A percentile compares a stretch with the other conserved stretches of the same genome.
Evolutionary conservation across 2,113 vertebrate species (phyloP).

Genomic region (Hiodon alosoides): DNA sequence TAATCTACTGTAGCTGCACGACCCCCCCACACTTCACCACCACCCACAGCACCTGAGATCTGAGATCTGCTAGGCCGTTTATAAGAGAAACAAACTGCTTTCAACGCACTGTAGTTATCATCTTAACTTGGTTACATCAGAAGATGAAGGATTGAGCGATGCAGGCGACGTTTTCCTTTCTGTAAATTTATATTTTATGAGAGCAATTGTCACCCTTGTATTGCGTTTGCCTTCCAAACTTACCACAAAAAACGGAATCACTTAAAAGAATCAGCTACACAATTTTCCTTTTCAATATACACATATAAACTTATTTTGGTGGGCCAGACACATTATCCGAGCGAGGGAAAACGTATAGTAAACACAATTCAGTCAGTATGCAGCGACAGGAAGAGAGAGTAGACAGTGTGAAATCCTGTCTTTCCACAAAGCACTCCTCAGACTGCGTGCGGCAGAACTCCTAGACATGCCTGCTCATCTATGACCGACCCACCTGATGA

Average conservation of each 20-base stretch:
- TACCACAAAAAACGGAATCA: no score
- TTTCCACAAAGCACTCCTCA: neutral
- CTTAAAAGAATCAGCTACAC: no score
- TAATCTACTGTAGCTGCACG: conserved; percentile 49
- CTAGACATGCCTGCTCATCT: no score
- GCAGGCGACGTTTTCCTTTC: no score
- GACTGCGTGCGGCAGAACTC: no score
- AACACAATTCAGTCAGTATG: neutral
- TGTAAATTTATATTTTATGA: no score
- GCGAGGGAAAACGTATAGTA: neutral
- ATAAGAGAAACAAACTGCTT: conserved; percentile 21
- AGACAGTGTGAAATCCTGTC: neutral
- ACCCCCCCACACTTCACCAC: conserved; percentile 39
- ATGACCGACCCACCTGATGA: no score
- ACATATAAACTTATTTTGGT: neutral
- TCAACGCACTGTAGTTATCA: no score
- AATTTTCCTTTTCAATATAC: neutral
- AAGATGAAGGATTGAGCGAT: no score
- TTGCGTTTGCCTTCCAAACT: no score
- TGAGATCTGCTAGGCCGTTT: neutral
- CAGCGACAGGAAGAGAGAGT: neutral
- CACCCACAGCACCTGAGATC: neutral
- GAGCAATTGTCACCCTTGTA: no score
- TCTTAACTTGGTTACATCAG: no score
- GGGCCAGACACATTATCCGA: neutral